Base-by-base conservation (phyloP, 1,140 invertebrate genomes). In the Elymnias hypermnestra region DNA sequence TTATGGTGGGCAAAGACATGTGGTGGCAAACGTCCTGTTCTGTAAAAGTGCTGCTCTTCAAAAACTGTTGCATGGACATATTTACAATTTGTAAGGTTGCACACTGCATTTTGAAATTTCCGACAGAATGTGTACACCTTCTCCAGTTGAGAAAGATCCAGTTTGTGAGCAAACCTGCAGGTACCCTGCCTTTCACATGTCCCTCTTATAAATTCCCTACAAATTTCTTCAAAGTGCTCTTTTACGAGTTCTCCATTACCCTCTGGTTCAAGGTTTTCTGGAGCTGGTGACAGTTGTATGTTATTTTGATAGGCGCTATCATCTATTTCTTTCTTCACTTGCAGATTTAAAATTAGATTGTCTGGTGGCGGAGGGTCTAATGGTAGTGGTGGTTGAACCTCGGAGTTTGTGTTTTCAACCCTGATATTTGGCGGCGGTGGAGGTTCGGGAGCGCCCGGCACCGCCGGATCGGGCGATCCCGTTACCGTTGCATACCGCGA, bases 61-160 rank as follows among this genome's bases (percentile, higher is more conserved):
- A 78, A 78, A 0, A 76, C 63, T 6, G 65, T 53, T 0, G 72
- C 77, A 40, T 82, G 77, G 0, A 77, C 69, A 46, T 71, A 82
- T 33, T 61, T 67, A 26, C 77, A 82, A 5, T 61, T 51, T 0
- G 57, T 45, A 8, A 45, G 36, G 2, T 46, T 66, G 13, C 77
- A 82, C 0, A 57, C 50, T 6, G 53, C 41, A 18, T 74, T 77
- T 38, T 76, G 72, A 38, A 51, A 82, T 19, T 81, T 61, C n/a
- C 52, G 50, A 31, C 76, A 81, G 28, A 81, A 81, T 3, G 60
- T 69, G 29, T 72, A 71, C 1, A 75, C 58, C 0, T 61, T 59
- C 0, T 47, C 29, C 0, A 81, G 41, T 14, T 82, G 72, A 0
- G 62, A 57, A 0, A 63, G 9, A 41, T 76, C 57, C 50, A 55